These are phyloP conservation scores for Baronia brevicornis DNA, from an alignment of 2,888 invertebrate genomes.

Conservation along the genomic window DNA sequence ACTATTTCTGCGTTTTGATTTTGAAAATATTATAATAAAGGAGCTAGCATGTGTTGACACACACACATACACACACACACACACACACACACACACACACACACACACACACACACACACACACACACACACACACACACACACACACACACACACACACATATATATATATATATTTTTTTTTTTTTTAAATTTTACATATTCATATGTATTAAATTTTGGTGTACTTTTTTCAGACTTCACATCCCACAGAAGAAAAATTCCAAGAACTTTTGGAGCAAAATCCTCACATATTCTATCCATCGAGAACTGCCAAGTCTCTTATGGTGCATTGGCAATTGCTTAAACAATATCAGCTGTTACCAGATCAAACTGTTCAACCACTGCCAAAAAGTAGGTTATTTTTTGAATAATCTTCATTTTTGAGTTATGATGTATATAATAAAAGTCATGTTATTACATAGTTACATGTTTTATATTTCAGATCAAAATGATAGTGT, in stretches of 20 bases:
- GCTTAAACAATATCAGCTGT: conserved; percentile 91
- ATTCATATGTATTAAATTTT: conserved; percentile 1
- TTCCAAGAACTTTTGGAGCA: conserved; percentile 91
- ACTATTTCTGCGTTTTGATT: no score
- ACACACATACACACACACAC: no score
- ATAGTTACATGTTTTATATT: conserved; percentile 14
- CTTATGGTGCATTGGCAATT: conserved; percentile 93
- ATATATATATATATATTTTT: no score
- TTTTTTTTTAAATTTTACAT: no score
- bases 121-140: no score
- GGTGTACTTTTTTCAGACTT: conserved; percentile 76
- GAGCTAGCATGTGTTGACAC: no score
- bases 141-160: no score
- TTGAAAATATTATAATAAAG: no score
- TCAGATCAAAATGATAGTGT: conserved; percentile 71
- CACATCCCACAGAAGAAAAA: conserved; percentile 82
- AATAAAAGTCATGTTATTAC: background rate
- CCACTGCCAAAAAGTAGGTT: conserved; percentile 69
- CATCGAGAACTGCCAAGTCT: conserved; percentile 89
- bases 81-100: no score
- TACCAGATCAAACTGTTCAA: conserved; percentile 90
- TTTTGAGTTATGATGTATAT: background rate
- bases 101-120: no score
- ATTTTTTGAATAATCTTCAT: conserved; percentile 1
- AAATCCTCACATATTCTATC: conserved; percentile 90